Evolutionary conservation across 2,113 vertebrate genomes (phyloP).

Genomic region (Pachycephala philippinensis): DNA sequence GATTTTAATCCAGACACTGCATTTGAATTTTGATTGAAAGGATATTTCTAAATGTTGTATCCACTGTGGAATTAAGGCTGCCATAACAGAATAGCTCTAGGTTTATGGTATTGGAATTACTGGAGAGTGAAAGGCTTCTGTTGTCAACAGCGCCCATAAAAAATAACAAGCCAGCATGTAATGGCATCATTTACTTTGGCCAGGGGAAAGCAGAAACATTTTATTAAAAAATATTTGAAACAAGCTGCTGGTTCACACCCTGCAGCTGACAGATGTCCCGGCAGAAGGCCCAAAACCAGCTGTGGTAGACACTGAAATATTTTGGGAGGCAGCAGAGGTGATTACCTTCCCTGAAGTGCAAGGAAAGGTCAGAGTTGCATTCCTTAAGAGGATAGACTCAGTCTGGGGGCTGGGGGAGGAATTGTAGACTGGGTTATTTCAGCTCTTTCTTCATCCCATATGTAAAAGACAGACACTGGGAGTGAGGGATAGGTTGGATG

Average conservation of each 20-base stretch:
- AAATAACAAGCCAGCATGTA: neutral
- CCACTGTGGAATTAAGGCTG: neutral
- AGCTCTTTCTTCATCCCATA: neutral
- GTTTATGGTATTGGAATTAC: neutral
- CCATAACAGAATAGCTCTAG: neutral
- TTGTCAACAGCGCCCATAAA: neutral
- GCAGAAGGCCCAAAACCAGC: neutral
- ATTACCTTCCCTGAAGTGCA: neutral
- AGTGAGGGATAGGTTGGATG: neutral
- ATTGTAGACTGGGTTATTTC: neutral
- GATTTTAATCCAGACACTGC: neutral
- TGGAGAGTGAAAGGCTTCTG: neutral
- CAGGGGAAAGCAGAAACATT: neutral
- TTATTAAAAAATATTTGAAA: neutral
- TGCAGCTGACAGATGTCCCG: neutral
- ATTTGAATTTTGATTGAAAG: neutral
- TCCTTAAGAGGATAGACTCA: too few relatives aligned
- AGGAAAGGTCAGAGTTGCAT: neutral
- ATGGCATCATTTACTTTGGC: neutral
- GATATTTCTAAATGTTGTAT: neutral
- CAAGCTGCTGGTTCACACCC: neutral
- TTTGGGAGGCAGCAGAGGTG: neutral
- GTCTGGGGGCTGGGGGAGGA: neutral
- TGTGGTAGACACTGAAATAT: neutral
- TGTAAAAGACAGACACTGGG: accelerated